Percentiles rank a stretch among this genome's conserved stretches.
These are phyloP conservation scores for Synanceia verrucosa DNA, from an alignment of 2,797 vertebrate genomes.

Conservation along the genomic window DNA sequence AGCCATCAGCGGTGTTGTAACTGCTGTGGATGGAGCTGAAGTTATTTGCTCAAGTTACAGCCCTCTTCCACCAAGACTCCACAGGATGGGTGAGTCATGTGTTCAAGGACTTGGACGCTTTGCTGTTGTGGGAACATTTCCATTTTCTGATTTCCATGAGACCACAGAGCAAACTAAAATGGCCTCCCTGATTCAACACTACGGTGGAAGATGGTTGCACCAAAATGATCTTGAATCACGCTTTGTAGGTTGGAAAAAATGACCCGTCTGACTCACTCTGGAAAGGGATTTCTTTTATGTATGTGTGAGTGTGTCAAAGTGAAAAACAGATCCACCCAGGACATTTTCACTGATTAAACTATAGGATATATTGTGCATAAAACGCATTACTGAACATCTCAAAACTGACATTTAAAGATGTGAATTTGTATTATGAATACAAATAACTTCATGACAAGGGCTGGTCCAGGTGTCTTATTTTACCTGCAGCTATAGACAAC, in stretches of 20 bases:
- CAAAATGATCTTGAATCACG: constrained; percentile 57
- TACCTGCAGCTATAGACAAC: neutral
- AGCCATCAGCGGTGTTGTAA: constrained; percentile 46
- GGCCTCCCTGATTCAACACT: constrained; percentile 71
- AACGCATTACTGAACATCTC: neutral
- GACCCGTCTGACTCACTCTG: constrained; percentile 58
- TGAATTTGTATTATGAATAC: neutral
- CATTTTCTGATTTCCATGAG: constrained; percentile 83
- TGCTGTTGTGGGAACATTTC: constrained; percentile 80
- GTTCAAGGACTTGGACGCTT: constrained; percentile 71
- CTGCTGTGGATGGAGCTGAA: constrained; percentile 52
- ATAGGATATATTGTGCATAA: neutral
- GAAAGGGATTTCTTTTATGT: constrained; percentile 31
- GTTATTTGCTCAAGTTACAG: constrained; percentile 77
- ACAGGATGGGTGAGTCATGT: constrained; percentile 83
- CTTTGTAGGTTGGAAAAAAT: constrained; percentile 66
- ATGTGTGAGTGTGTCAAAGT: constrained; percentile 7
- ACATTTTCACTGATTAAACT: neutral
- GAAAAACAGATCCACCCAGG: constrained; percentile 20
- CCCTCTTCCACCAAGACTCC: constrained; percentile 69
- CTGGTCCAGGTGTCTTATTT: constrained; percentile 16
- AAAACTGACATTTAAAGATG: neutral
- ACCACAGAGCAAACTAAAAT: constrained; percentile 79
- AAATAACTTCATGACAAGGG: neutral
- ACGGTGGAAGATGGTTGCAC: constrained; percentile 51